Evolutionary conservation across 2,797 vertebrate genomes (phyloP).

Genomic region (Chelmon rostratus): DNA sequence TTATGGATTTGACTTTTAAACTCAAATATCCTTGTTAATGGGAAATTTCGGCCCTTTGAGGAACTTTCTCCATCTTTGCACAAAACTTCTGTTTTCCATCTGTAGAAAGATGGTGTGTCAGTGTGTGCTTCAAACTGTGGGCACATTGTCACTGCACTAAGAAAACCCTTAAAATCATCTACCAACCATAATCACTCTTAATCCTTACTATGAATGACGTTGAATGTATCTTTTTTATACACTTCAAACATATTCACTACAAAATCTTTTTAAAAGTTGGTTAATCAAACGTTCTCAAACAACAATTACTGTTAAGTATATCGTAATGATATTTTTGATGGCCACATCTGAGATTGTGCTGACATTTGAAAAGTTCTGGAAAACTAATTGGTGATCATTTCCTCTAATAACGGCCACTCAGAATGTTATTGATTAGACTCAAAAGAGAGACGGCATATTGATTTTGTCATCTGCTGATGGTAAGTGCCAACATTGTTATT

Average conservation of each 20-base stretch:
- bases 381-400: slow-evolving; percentile 76
- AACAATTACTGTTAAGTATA: slow-evolving; percentile 38
- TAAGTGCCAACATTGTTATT: slow-evolving; percentile 64
- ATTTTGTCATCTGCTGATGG: slow-evolving; percentile 69
- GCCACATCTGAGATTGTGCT: slow-evolving; percentile 58
- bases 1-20: slow-evolving; percentile 56
- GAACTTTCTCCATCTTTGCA: slow-evolving; percentile 21
- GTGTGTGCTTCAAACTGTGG: background rate
- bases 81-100: background rate
- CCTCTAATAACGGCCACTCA: slow-evolving; percentile 66
- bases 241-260: background rate
- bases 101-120: background rate
- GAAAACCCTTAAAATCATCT: background rate
- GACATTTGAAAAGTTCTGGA: slow-evolving; percentile 72
- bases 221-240: background rate
- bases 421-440: slow-evolving; percentile 72
- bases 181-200: background rate
- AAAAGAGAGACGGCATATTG: slow-evolving; percentile 75
- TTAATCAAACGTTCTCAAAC: slow-evolving; percentile 52
- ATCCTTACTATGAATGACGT: background rate
- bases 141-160: background rate
- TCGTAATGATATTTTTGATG: slow-evolving; percentile 56
- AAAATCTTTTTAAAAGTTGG: slow-evolving; percentile 43
- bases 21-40: slow-evolving; percentile 13
- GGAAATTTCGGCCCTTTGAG: slow-evolving; percentile 9